Evolutionary conservation across 2,797 vertebrate species (phyloP).

Genomic region (Enteromius unitaeniatus): DNA sequence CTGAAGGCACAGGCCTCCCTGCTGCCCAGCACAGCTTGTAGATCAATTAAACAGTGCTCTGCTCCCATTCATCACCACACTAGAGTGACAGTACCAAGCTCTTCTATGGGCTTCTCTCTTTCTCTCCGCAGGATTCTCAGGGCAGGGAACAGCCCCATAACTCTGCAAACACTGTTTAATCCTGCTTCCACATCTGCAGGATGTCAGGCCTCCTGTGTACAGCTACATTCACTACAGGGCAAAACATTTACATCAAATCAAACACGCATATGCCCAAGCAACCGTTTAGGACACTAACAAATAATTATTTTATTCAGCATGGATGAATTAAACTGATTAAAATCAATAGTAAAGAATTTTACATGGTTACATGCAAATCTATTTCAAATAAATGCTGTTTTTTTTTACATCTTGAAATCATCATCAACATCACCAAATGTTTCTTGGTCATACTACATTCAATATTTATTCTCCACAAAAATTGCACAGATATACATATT

Average conservation of each 20-base stretch:
- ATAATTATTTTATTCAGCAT: not conserved
- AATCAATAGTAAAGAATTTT: not conserved
- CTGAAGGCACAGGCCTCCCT: slow-evolving; percentile 43
- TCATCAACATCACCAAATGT: no score
- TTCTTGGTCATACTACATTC: not conserved
- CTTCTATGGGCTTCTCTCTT: slow-evolving; percentile 17
- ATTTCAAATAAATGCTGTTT: not conserved
- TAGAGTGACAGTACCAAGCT: slow-evolving; percentile 36
- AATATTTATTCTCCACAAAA: not conserved
- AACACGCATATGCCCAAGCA: slow-evolving; percentile 3
- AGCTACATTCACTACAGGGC: slow-evolving; percentile 19
- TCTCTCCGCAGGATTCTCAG: slow-evolving; percentile 26
- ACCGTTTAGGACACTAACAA: not conserved
- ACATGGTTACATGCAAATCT: not conserved
- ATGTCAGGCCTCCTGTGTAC: slow-evolving; percentile 4
- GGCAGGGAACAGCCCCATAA: slow-evolving; percentile 19
- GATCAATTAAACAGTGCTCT: slow-evolving; percentile 58
- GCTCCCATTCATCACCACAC: slow-evolving; percentile 39
- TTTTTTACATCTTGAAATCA: no score
- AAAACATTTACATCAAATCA: slow-evolving; percentile 30
- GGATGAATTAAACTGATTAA: not conserved
- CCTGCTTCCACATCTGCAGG: slow-evolving; percentile 20
- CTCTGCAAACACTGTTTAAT: slow-evolving; percentile 59
- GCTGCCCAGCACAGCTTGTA: slow-evolving; percentile 55
- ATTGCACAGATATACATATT: no score